Evolutionary conservation across 2,888 invertebrate genomes (phyloP), one percentile per base, ranked within the genome.

Genomic region (Drosophila barbarae): DNA sequence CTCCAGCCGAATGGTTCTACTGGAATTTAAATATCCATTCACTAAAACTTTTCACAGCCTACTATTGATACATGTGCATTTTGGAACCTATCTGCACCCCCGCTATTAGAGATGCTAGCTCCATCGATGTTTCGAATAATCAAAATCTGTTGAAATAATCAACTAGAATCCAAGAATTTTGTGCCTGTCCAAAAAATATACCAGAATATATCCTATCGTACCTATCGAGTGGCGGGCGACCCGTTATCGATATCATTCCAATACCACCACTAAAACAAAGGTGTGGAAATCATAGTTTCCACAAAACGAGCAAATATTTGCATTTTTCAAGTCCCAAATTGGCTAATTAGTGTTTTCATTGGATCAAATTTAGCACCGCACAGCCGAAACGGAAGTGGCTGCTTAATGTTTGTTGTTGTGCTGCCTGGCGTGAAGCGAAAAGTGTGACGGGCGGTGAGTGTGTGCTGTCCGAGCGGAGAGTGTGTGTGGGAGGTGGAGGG

Each of bases 261-360:
- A 21, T 52, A 28, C 51, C 74, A 74, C 69, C 74, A 74, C 81
- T 77, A 78, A 64, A 73, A 68, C 76, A 81, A 84, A 78, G 78
- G 78, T 79, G 78, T 79, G 78, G 83, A 84, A 78, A 84, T 84
- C 69, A 58, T 71, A 67, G 65, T 76, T 73, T 76, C 67, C 63
- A 69, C 73, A 71, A 84, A 65, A 69, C 49, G 63, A 61, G 54
- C 59, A 68, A 58, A 83, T 64, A 70, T 61, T 68, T 70, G 39
- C 42, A 50, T 38, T 56, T 66, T 65, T 36, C 47, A 49, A 58
- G 47, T 34, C 39, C 21, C 61, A 36, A 47, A 60, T 69, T 32
- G 42, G 50, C 50, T 50, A 59, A 60, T 36, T 42, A 49, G 47
- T 53, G 63, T 68, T 61, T 42, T n/a, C n/a, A 28, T 52, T 26